Percentiles rank a stretch among this genome's conserved stretches.
Evolutionary conservation across 2,797 vertebrate species (phyloP).

Genomic region (Clarias pachynema): DNA sequence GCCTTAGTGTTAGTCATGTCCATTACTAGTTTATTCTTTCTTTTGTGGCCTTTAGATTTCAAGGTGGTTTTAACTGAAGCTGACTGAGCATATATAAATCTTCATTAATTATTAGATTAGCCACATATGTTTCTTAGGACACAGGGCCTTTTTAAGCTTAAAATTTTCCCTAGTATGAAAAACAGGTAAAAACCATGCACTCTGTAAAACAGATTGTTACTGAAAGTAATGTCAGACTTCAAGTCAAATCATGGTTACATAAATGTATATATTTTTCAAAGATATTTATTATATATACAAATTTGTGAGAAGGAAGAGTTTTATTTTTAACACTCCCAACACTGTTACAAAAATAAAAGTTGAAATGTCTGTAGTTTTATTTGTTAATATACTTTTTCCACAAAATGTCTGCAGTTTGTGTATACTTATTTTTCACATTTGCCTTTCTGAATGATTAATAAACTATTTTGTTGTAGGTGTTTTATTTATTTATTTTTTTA

Average conservation of each 20-base stretch:
- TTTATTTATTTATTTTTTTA: no score
- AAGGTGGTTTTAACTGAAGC: constrained; percentile 11
- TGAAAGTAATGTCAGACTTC: constrained; percentile 32
- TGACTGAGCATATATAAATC: neutral
- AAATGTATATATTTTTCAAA: constrained; percentile 51
- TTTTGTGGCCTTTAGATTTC: constrained; percentile 17
- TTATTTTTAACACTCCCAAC: constrained; percentile 34
- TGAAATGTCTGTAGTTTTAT: constrained; percentile 36
- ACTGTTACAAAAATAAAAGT: constrained; percentile 49
- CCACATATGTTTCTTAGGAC: neutral
- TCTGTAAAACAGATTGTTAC: constrained; percentile 40
- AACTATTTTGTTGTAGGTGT: neutral
- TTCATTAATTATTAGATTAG: neutral
- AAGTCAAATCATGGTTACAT: constrained; percentile 24
- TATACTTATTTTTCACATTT: neutral
- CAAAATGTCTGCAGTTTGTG: neutral
- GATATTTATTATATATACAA: constrained; percentile 53
- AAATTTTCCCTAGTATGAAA: neutral
- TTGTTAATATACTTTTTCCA: neutral
- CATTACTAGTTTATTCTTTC: constrained; percentile 25
- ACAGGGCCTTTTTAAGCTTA: neutral
- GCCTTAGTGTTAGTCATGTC: neutral
- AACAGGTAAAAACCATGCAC: neutral
- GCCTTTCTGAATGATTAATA: neutral
- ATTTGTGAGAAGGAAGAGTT: constrained; percentile 26